A percentile compares a stretch with the other conserved stretches of the same genome.
phyloP scores from a whole-genome alignment of 2,797 vertebrate genomes.

The Lagocephalus sceleratus region DNA sequence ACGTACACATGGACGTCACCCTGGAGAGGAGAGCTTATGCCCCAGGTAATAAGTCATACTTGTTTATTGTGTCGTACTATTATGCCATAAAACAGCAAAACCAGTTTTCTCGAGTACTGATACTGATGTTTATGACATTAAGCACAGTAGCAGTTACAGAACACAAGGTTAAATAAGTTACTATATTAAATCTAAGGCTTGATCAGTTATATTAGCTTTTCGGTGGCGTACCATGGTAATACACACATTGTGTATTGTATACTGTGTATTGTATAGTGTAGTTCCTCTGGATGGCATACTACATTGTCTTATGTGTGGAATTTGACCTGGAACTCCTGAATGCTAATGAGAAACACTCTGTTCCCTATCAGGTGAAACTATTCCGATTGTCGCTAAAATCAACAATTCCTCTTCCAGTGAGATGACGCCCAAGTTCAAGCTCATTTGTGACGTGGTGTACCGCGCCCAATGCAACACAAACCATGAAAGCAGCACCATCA shows the following conservation, averaged over 20 bases:
- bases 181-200: background rate
- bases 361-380: constrained; percentile 82
- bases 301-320: background rate
- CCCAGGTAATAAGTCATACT: constrained; percentile 76
- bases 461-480: constrained; percentile 79
- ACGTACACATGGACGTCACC: constrained; percentile 85
- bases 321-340: background rate
- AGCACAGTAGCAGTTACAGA: too few species aligned
- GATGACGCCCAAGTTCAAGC: constrained; percentile 83
- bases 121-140: too few species aligned
- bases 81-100: too few species aligned
- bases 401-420: constrained; percentile 88
- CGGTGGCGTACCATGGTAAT: background rate
- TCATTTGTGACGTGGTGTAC: constrained; percentile 77
- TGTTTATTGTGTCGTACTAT: too few species aligned
- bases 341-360: background rate
- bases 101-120: too few species aligned
- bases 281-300: background rate
- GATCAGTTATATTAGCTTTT: background rate
- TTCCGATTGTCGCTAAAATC: constrained; percentile 83
- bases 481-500: constrained; percentile 66
- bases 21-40: constrained; percentile 84
- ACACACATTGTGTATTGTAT: background rate
- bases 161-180: too few species aligned
- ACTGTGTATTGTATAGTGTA: background rate